Percentiles rank a stretch among this genome's conserved stretches.
These are phyloP conservation scores for Tachyglossus aculeatus DNA, from an alignment of 2,797 vertebrate genomes.

Conservation along the genomic window DNA sequence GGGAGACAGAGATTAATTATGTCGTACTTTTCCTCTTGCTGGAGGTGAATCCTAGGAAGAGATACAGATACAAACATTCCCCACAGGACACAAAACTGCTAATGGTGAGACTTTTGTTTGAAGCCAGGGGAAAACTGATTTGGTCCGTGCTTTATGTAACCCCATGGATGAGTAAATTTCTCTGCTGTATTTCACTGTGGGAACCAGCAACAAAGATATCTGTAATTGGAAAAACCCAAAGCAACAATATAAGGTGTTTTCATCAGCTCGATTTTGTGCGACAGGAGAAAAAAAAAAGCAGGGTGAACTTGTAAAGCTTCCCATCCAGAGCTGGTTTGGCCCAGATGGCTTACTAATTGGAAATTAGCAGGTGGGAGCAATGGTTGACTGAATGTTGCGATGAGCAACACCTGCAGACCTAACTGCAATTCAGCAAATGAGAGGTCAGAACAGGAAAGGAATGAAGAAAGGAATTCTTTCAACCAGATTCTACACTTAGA, in stretches of 20 bases:
- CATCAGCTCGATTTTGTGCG: constrained; percentile 10
- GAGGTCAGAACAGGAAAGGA: constrained; percentile 41
- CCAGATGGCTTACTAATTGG: not conserved
- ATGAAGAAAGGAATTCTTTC: constrained; percentile 37
- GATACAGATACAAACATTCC: constrained; percentile 50
- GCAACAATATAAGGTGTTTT: constrained; percentile 7
- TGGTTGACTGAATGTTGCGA: constrained; percentile 44
- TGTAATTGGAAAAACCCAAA: constrained; percentile 22
- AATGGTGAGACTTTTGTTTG: constrained; percentile 1
- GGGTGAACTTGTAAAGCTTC: constrained; percentile 3
- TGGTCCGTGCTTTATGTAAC: constrained; percentile 40
- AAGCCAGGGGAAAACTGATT: constrained; percentile 42
- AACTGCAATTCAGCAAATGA: constrained; percentile 15
- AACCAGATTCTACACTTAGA: constrained; percentile 34
- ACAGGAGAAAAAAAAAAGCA: constrained; percentile 32
- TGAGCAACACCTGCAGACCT: constrained; percentile 62
- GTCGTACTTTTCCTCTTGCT: no score
- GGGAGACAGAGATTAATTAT: constrained; percentile 29
- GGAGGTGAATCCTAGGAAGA: no score
- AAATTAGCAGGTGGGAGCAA: constrained; percentile 37
- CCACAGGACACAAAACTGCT: constrained; percentile 29
- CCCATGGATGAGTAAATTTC: constrained; percentile 19
- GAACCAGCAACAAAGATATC: constrained; percentile 41
- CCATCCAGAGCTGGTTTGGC: constrained; percentile 29
- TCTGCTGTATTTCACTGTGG: not conserved